Evolutionary conservation across 2,113 vertebrate genomes (phyloP).

Genomic region (Epinephelus lanceolatus): DNA sequence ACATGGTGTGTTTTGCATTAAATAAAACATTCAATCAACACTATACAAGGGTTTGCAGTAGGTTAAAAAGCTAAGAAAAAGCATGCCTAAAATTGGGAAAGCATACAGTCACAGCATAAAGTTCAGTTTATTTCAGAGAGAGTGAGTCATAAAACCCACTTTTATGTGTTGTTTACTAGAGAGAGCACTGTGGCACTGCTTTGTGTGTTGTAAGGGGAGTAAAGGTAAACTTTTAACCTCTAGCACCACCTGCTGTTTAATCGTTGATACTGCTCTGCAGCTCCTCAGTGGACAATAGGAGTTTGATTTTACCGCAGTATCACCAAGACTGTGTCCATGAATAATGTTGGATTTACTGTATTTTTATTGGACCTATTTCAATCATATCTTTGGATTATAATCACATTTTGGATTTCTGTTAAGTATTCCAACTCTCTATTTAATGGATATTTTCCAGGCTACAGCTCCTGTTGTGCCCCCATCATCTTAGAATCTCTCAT

Average conservation of each 20-base stretch:
- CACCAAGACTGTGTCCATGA: neutral
- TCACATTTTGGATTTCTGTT: neutral
- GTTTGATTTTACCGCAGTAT: neutral
- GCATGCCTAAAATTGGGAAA: neutral
- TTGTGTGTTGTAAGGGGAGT: neutral
- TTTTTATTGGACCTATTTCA: neutral
- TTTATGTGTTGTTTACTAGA: neutral
- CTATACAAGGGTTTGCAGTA: neutral
- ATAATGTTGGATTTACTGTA: neutral
- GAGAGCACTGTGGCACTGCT: too few relatives aligned
- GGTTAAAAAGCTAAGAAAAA: neutral
- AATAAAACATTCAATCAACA: neutral
- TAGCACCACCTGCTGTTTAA: constrained; percentile 64
- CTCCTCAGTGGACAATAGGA: neutral
- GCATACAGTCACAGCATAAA: neutral
- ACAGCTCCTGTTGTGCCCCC: too few relatives aligned
- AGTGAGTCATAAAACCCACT: neutral
- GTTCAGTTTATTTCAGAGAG: neutral
- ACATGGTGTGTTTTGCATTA: neutral
- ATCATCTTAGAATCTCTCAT: too few relatives aligned
- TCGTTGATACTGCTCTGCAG: neutral
- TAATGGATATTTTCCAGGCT: too few relatives aligned
- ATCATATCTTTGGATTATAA: neutral
- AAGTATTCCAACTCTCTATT: too few relatives aligned
- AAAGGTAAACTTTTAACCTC: neutral